Conservation (phyloP, 2,888 invertebrate genomes). For the Reticulitermes lucifugus region DNA sequence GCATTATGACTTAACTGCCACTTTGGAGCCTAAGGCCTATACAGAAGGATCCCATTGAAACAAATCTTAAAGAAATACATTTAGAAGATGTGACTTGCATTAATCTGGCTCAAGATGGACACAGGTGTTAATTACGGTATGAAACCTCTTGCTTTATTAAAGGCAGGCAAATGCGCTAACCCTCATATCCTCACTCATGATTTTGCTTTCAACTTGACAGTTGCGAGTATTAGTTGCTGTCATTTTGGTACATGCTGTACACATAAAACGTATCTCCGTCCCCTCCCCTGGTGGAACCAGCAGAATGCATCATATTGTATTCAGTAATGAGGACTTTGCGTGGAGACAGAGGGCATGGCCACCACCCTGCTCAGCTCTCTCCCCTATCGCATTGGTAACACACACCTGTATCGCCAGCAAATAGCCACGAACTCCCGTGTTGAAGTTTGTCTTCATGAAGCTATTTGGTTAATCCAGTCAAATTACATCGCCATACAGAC, state of each 20-base stretch:
- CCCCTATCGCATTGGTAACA: background rate
- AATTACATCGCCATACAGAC: background rate
- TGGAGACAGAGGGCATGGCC: background rate
- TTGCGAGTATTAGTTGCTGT: background rate
- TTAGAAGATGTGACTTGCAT: no score
- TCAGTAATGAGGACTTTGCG: conserved; percentile 34
- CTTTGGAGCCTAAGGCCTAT: no score
- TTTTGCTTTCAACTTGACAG: no score
- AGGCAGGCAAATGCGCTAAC: no score
- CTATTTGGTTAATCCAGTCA: background rate
- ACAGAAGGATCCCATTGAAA: no score
- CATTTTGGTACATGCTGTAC: background rate
- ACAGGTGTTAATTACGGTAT: no score
- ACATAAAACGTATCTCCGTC: background rate
- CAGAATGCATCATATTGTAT: conserved; percentile 28
- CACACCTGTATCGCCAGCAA: background rate
- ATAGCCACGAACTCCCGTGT: background rate
- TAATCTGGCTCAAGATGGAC: no score
- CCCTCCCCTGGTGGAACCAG: background rate
- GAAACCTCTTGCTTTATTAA: no score
- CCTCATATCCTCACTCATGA: no score
- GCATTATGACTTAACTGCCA: no score
- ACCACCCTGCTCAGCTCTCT: background rate
- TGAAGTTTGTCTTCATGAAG: background rate
- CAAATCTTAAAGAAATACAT: no score